A percentile compares a stretch with the other conserved stretches of the same genome.
Conservation (phyloP, 2,797 vertebrate genomes). For the Moxostoma hubbsi region DNA sequence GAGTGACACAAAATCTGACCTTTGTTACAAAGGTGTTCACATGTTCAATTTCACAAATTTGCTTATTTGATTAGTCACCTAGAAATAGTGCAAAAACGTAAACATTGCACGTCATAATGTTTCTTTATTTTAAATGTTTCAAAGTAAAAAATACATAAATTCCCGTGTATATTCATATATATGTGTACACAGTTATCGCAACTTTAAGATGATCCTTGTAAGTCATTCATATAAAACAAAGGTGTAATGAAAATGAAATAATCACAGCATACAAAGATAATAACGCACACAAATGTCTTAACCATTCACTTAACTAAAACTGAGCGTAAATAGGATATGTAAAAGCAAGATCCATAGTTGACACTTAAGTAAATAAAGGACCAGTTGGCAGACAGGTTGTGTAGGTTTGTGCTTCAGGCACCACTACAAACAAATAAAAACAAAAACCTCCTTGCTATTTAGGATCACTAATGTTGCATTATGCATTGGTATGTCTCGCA, state of each 20-base stretch:
- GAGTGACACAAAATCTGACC: too few relatives aligned
- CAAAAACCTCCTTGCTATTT: not conserved
- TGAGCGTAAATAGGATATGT: slow-evolving; percentile 35
- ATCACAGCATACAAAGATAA: not conserved
- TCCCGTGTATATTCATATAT: not conserved
- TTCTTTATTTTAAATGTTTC: too few relatives aligned
- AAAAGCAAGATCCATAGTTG: slow-evolving; percentile 34
- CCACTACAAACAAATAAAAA: slow-evolving; percentile 4
- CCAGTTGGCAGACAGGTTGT: slow-evolving; percentile 53
- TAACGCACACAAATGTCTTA: not conserved
- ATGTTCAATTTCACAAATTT: too few relatives aligned
- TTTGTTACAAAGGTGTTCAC: too few relatives aligned
- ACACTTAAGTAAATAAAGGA: slow-evolving; percentile 35
- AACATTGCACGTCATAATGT: too few relatives aligned
- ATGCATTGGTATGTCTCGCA: slow-evolving; percentile 65
- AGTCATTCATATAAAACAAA: not conserved
- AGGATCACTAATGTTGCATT: slow-evolving; percentile 24
- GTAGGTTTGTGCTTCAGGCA: slow-evolving; percentile 47
- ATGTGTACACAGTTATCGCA: not conserved
- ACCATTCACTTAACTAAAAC: not conserved
- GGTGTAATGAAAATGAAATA: not conserved
- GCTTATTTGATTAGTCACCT: too few relatives aligned
- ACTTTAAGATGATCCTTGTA: not conserved
- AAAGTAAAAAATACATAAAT: too few relatives aligned
- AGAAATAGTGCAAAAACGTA: too few relatives aligned